A percentile compares a stretch with the other conserved stretches of the same genome.
Conservation (phyloP, 1,140 invertebrate genomes). For the Eriocheir sinensis region DNA sequence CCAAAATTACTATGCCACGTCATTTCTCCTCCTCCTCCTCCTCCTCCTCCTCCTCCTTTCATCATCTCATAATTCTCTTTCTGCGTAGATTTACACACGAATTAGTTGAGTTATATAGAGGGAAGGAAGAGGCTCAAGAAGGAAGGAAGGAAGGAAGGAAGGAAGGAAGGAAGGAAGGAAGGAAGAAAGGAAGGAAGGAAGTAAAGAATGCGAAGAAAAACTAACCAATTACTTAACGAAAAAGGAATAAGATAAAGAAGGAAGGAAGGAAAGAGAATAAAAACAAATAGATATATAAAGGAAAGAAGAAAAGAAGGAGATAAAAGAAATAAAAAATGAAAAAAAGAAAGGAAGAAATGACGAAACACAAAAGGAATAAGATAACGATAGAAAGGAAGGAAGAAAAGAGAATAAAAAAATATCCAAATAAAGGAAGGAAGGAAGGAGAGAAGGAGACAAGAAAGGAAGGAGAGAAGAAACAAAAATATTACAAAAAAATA, state of each 20-base stretch:
- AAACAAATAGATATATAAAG: too few relatives aligned
- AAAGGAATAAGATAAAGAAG: not conserved
- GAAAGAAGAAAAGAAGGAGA: not conserved
- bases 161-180: not conserved
- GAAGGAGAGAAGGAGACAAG: not conserved
- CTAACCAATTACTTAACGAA: too few relatives aligned
- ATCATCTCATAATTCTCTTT: not conserved
- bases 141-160: not conserved
- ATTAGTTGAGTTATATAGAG: not conserved
- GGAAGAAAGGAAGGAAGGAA: not conserved
- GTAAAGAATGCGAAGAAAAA: not conserved
- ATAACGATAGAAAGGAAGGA: not conserved
- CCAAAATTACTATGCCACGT: not conserved
- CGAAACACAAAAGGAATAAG: too few relatives aligned
- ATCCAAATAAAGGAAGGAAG: too few relatives aligned
- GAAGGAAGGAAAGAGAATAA: not conserved
- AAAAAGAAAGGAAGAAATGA: too few relatives aligned
- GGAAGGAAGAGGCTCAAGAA: not conserved
- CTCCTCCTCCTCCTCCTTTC: not conserved
- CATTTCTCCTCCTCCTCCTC: not conserved
- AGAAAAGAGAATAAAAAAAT: too few relatives aligned
- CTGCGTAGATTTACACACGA: not conserved
- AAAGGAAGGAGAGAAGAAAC: not conserved
- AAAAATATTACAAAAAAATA: too few relatives aligned
- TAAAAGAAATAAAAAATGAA: not conserved